Conservation (phyloP, 2,113 vertebrate genomes). For the Dissostichus mawsoni region DNA sequence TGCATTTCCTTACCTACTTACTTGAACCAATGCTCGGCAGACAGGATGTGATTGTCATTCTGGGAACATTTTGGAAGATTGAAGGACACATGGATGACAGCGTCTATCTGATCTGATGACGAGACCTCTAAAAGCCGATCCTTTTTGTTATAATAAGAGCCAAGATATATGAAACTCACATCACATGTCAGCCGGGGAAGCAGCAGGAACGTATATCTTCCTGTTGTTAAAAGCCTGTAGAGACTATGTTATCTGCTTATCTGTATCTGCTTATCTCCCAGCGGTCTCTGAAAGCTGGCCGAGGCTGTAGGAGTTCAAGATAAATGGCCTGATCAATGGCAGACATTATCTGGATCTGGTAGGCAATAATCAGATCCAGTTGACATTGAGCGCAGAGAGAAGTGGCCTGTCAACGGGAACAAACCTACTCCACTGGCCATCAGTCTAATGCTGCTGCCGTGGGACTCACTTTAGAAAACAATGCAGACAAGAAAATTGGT, state of each 20-base stretch:
- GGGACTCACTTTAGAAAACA: slow-evolving; percentile 73
- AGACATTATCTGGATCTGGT: slow-evolving; percentile 80
- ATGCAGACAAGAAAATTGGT: slow-evolving; percentile 79
- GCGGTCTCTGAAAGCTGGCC: slow-evolving; percentile 70
- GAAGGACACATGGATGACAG: slow-evolving; percentile 48
- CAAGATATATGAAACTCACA: slow-evolving; percentile 65
- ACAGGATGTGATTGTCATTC: slow-evolving; percentile 35
- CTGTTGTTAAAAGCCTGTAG: slow-evolving; percentile 76
- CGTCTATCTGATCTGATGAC: slow-evolving; percentile 45
- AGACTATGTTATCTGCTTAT: slow-evolving; percentile 77
- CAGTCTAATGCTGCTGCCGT: slow-evolving; percentile 52
- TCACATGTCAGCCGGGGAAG: slow-evolving; percentile 54
- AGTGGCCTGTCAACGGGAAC: slow-evolving; percentile 60
- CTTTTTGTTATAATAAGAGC: slow-evolving; percentile 54
- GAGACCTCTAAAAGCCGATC: slow-evolving; percentile 58
- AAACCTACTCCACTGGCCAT: slow-evolving; percentile 56
- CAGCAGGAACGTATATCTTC: slow-evolving; percentile 55
- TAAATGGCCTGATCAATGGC: slow-evolving; percentile 80
- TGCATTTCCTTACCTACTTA: slow-evolving; percentile 10
- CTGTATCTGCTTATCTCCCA: slow-evolving; percentile 70
- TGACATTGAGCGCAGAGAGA: slow-evolving; percentile 63
- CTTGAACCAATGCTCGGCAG: slow-evolving; percentile 38
- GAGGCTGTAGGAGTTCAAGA: slow-evolving; percentile 66
- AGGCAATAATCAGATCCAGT: slow-evolving; percentile 80
- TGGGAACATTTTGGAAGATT: slow-evolving; percentile 45